Evolutionary conservation across 1,140 invertebrate genomes (phyloP).

Genomic region (Conus betulinus): DNA sequence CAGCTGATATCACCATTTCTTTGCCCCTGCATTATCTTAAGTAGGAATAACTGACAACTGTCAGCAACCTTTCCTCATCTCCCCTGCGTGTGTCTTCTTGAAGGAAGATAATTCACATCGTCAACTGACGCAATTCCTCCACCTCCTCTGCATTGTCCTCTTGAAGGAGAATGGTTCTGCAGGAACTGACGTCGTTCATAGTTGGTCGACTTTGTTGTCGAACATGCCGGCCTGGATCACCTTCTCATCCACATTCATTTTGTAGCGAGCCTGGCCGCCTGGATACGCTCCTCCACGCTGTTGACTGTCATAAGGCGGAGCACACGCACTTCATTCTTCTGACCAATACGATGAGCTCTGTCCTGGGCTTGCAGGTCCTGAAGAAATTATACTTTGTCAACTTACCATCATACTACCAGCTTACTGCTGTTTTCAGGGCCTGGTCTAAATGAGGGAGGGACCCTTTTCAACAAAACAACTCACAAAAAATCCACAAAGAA

Average conservation of each 20-base stretch:
- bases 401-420: no score
- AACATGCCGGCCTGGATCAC: constrained; percentile 99
- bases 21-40: no score
- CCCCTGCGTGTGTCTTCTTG: no score
- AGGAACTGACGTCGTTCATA: constrained; percentile 95
- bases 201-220: constrained; percentile 98
- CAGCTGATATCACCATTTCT: no score
- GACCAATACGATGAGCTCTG: constrained; percentile 98
- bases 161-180: constrained; percentile 94
- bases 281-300: constrained; percentile 97
- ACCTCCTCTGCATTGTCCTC: constrained; percentile 92
- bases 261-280: constrained; percentile 90
- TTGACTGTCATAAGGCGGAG: constrained; percentile 98
- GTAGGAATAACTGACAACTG: no score
- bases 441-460: no score
- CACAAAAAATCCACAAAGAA: no score
- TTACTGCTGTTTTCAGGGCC: no score
- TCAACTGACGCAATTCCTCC: constrained; percentile 36
- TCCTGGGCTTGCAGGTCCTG: constrained; percentile 98
- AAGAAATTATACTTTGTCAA: no score
- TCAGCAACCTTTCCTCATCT: no score
- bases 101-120: no score
- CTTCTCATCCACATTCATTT: constrained; percentile 99
- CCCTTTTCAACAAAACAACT: no score
- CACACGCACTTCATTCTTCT: constrained; percentile 98